These are phyloP conservation scores for Nycticorax nycticorax DNA, from an alignment of 2,113 vertebrate species.

Conservation along the genomic window DNA sequence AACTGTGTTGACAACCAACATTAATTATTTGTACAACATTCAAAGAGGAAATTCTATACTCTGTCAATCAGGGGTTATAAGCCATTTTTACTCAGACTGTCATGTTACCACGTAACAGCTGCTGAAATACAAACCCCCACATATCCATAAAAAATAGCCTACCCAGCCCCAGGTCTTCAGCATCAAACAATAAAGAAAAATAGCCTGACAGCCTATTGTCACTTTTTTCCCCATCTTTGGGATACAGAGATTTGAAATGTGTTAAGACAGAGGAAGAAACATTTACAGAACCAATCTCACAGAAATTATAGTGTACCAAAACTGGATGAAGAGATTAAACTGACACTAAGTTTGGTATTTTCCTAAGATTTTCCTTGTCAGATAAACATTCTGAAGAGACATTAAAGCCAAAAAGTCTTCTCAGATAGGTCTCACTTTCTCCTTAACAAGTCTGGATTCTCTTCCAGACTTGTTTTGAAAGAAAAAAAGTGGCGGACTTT, in stretches of 20 bases:
- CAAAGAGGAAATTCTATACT: neutral
- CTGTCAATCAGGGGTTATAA: neutral
- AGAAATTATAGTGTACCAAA: neutral
- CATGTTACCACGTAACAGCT: neutral
- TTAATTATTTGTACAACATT: neutral
- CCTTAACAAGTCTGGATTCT: neutral
- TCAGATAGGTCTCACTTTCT: neutral
- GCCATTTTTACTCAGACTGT: neutral
- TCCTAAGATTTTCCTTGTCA: neutral
- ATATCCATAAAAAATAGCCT: neutral
- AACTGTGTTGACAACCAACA: neutral
- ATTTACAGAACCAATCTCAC: neutral
- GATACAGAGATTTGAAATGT: neutral
- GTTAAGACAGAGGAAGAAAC: neutral
- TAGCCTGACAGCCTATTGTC: neutral
- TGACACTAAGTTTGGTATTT: neutral
- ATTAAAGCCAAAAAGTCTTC: neutral
- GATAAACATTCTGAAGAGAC: neutral
- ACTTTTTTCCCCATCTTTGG: neutral
- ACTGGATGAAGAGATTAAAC: neutral
- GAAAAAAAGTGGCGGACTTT: neutral
- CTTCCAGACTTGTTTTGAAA: neutral
- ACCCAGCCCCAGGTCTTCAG: neutral
- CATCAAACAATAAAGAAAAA: neutral
- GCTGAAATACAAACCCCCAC: neutral